Evolutionary conservation across 2,888 invertebrate genomes (phyloP).

Genomic region (Leptopilina syphax): DNA sequence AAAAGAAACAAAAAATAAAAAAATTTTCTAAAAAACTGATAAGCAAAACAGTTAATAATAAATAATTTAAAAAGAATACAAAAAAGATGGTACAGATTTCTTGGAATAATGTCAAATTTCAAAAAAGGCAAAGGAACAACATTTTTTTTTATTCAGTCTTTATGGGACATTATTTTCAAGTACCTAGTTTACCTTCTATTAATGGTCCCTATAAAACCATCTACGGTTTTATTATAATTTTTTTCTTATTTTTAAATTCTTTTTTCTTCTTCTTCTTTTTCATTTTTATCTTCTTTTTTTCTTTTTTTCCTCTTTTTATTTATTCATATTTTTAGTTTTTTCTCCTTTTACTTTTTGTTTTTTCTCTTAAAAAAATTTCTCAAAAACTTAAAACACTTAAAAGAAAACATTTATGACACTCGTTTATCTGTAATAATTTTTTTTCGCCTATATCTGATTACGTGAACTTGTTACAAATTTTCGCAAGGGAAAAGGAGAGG

Average conservation of each 20-base stretch:
- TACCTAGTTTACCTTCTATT: slow-evolving; percentile 11
- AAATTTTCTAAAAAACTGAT: no score
- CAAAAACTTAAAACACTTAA: not conserved
- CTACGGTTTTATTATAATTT: not conserved
- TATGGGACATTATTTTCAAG: slow-evolving; percentile 9
- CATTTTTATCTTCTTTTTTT: no score
- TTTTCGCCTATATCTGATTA: slow-evolving; percentile 10
- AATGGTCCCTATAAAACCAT: not conserved
- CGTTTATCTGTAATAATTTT: no score
- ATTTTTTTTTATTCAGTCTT: slow-evolving; percentile 1
- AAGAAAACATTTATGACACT: not conserved
- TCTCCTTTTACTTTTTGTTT: no score
- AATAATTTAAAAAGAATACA: no score
- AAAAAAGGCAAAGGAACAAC: slow-evolving; percentile 11
- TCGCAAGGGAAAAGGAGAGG: not conserved
- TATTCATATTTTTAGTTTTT: no score
- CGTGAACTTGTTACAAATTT: slow-evolving; percentile 6
- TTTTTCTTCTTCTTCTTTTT: no score
- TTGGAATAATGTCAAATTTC: slow-evolving; percentile 10
- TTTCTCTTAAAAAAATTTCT: no score
- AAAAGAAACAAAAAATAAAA: not conserved
- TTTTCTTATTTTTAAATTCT: no score
- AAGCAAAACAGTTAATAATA: no score
- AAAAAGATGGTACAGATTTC: not conserved
- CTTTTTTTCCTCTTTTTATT: no score